Percentiles rank a stretch among this genome's conserved stretches.
phyloP scores from a whole-genome alignment of 2,797 vertebrate species.

The Otolemur crassicaudatus region DNA sequence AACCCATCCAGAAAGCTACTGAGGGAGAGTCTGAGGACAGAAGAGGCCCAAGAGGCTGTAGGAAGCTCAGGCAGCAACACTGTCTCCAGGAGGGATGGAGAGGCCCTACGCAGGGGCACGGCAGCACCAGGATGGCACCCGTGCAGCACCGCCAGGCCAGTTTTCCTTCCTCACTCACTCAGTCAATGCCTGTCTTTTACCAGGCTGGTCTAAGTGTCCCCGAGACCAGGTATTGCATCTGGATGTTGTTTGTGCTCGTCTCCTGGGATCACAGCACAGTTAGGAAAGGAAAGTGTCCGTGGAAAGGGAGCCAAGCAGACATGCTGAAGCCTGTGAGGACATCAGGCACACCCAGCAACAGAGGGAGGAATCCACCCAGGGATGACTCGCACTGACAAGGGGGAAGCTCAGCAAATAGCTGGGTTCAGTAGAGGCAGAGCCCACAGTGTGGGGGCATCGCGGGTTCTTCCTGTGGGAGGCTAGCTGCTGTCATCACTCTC shows the following conservation, averaged over 20 bases:
- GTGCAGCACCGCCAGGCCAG: accelerated
- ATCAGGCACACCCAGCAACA: neutral
- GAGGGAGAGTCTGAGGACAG: neutral
- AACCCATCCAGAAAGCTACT: neutral
- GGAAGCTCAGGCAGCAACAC: neutral
- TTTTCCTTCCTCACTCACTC: neutral
- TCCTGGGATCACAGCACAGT: neutral
- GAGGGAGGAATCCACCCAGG: neutral
- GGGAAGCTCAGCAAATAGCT: neutral
- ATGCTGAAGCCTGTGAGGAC: neutral
- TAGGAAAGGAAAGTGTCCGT: neutral
- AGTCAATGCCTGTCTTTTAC: neutral
- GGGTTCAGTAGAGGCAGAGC: neutral
- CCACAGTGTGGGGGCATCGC: neutral
- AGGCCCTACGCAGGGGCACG: neutral
- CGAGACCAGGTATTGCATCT: accelerated
- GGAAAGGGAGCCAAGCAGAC: neutral
- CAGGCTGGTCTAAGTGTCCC: neutral
- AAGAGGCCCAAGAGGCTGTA: no score
- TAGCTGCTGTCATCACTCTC: neutral
- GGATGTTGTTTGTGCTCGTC: neutral
- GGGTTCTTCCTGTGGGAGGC: neutral
- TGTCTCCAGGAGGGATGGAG: neutral
- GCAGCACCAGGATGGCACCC: neutral
- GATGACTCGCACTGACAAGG: neutral